Percentiles rank a stretch among this genome's conserved stretches.
These are phyloP conservation scores for Trachemys scripta DNA, from an alignment of 2,113 vertebrate species.

Conservation along the genomic window DNA sequence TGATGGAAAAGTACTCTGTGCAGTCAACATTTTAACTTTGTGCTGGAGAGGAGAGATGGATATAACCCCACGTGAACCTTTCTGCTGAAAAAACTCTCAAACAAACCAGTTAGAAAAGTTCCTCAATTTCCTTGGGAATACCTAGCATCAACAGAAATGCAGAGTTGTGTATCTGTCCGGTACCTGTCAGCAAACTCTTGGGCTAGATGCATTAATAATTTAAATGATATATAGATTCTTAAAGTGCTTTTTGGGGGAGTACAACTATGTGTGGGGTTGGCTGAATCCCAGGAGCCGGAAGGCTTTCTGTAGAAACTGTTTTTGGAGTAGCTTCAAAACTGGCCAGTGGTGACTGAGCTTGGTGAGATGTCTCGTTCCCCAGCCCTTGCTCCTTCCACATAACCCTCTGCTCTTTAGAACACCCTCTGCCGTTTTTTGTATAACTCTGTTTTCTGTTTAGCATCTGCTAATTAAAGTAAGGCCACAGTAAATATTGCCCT, in stretches of 20 bases:
- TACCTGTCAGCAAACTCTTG: background rate
- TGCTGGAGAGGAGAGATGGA: background rate
- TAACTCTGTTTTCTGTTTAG: background rate
- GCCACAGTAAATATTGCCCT: background rate
- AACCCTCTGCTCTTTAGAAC: background rate
- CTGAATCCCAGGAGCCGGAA: no score
- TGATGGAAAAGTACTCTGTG: background rate
- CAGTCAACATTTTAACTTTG: fast-evolving
- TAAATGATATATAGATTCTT: background rate
- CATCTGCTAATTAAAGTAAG: background rate
- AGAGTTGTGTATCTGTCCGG: background rate
- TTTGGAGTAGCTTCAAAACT: background rate
- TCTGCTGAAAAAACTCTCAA: background rate
- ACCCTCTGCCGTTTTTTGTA: background rate
- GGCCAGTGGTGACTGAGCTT: background rate
- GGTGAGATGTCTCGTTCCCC: background rate
- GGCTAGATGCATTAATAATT: background rate
- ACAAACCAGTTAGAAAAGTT: background rate
- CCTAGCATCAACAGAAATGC: background rate
- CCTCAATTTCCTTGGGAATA: background rate
- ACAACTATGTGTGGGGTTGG: background rate
- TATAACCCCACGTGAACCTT: background rate
- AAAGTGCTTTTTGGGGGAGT: background rate
- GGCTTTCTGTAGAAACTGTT: background rate
- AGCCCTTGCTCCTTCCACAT: background rate